A percentile compares a stretch with the other conserved stretches of the same genome.
Conservation (phyloP, 2,797 vertebrate genomes). For the Varecia variegata region DNA sequence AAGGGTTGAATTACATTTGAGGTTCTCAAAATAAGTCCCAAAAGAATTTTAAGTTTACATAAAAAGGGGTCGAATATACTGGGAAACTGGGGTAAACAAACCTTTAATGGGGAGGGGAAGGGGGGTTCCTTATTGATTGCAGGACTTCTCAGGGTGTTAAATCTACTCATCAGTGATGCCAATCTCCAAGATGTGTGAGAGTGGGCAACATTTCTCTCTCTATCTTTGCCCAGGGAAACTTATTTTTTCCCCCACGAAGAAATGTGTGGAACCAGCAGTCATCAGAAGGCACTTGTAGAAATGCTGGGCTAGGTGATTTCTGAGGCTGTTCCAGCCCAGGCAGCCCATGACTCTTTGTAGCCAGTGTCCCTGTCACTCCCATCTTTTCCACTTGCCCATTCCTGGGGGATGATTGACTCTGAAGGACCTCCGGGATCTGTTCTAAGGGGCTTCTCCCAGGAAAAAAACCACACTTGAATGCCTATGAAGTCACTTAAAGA, state of each 20-base stretch:
- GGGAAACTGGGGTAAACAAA: neutral
- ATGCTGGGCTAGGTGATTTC: neutral
- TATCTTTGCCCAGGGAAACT: neutral
- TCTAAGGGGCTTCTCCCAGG: slow-evolving; percentile 20
- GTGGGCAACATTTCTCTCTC: neutral
- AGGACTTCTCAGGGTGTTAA: neutral
- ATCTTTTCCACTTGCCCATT: neutral
- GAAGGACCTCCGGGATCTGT: neutral
- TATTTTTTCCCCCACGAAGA: neutral
- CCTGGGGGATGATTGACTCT: neutral
- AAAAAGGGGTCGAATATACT: neutral
- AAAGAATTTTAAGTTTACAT: neutral
- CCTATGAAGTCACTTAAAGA: slow-evolving; percentile 31
- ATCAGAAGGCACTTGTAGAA: neutral
- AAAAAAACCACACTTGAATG: neutral
- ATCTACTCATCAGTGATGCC: neutral
- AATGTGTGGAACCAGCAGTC: neutral
- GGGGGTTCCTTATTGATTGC: neutral
- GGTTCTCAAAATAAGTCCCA: slow-evolving; percentile 13
- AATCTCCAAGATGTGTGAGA: neutral
- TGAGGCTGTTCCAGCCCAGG: neutral
- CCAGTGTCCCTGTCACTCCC: neutral
- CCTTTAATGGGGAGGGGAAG: neutral
- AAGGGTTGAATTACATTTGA: neutral
- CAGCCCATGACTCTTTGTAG: neutral